A percentile compares a stretch with the other conserved stretches of the same genome.
Conservation (phyloP, 1,140 invertebrate genomes). For the Tigriopus japonicus region DNA sequence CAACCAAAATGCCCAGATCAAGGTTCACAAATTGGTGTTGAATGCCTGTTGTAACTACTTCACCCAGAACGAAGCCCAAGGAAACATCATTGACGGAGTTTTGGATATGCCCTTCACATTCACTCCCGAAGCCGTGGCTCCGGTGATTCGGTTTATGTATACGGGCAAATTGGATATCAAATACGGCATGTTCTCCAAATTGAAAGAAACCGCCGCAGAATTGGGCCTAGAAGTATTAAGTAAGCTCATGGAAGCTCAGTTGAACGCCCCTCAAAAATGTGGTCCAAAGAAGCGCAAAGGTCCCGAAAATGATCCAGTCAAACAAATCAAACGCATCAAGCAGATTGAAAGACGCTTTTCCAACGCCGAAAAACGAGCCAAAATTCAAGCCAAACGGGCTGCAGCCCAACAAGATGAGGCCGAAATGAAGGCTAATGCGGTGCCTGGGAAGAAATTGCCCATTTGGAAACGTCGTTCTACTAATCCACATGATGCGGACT, state of each 20-base stretch:
- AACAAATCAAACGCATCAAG: neutral
- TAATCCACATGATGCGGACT: neutral
- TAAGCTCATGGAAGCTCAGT: neutral
- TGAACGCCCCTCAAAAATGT: neutral
- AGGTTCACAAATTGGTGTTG: neutral
- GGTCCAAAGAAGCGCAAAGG: neutral
- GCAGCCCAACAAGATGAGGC: neutral
- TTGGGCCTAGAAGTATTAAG: neutral
- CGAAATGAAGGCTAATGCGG: neutral
- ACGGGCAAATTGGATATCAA: neutral
- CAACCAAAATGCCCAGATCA: neutral
- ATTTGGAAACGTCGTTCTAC: slow-evolving; percentile 4
- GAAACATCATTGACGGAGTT: neutral
- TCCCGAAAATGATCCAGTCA: neutral
- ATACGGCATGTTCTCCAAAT: neutral
- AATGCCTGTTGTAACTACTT: neutral
- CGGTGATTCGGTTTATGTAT: slow-evolving; percentile 7
- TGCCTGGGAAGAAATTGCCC: slow-evolving; percentile 9
- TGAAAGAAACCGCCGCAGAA: neutral
- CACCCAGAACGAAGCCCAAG: neutral
- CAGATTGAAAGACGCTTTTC: neutral
- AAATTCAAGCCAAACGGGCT: neutral
- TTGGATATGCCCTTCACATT: neutral
- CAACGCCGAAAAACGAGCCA: neutral
- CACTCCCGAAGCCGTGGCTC: neutral